A percentile compares a stretch with the other conserved stretches of the same genome.
Conservation (phyloP, 2,113 vertebrate species). For the Hippocampus zosterae region DNA sequence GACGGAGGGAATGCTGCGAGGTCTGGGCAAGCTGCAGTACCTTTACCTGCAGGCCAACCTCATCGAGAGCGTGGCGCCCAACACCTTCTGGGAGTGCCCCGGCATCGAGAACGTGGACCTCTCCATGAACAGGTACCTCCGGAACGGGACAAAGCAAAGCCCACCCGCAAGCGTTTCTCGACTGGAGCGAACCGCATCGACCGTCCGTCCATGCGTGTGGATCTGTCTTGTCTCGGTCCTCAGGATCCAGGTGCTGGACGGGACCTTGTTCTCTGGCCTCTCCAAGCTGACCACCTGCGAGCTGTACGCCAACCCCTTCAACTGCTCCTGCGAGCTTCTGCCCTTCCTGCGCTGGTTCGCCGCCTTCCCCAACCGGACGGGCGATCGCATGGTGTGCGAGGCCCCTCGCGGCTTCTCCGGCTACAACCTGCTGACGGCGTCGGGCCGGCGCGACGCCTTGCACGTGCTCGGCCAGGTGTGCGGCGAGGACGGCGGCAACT, state of each 20-base stretch:
- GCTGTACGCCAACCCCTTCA: conserved; percentile 96
- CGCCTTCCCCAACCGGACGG: conserved; percentile 87
- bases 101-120: conserved; percentile 95
- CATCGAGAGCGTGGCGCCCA: conserved; percentile 90
- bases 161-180: too few relatives aligned
- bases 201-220: too few relatives aligned
- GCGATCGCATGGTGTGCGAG: conserved; percentile 93
- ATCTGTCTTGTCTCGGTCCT: not conserved
- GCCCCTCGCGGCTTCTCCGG: conserved; percentile 84
- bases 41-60: conserved; percentile 98
- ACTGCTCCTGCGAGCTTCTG: conserved; percentile 92
- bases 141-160: not conserved
- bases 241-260: conserved; percentile 88
- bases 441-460: conserved; percentile 83
- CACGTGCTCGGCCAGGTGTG: conserved; percentile 85
- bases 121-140: conserved; percentile 87
- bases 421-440: conserved; percentile 86
- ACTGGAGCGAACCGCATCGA: too few relatives aligned
- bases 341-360: conserved; percentile 93
- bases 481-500: conserved; percentile 70
- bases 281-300: conserved; percentile 88
- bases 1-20: conserved; percentile 91
- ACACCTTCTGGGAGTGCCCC: conserved; percentile 96
- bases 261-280: conserved; percentile 83
- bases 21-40: conserved; percentile 94